phyloP scores from a whole-genome alignment of 1,140 invertebrate genomes.

The Battus philenor region DNA sequence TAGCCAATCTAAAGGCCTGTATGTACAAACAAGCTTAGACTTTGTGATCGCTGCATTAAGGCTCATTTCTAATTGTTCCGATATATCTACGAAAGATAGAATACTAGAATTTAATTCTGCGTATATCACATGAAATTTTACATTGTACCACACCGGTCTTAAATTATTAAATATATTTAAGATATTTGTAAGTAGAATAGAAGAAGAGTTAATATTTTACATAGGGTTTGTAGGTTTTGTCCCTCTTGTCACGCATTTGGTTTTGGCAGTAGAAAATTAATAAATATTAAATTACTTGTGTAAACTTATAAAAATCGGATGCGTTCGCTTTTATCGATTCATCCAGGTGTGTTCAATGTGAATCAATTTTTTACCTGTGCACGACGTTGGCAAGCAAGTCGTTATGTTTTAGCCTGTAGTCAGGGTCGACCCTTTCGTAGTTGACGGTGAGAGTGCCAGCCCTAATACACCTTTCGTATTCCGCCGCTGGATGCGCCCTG shows the following conservation, averaged over 20 bases:
- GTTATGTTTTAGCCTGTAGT: conserved; percentile 95
- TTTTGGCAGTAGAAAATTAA: too few species aligned
- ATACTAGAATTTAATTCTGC: neutral
- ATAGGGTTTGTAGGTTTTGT: conserved; percentile 7
- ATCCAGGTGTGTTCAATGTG: too few species aligned
- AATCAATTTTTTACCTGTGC: conserved; percentile 87
- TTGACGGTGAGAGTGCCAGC: conserved; percentile 96
- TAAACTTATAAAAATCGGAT: too few species aligned
- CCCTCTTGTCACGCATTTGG: too few species aligned
- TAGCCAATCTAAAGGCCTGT: conserved; percentile 43
- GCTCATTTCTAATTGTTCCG: conserved; percentile 6
- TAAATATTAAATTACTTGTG: too few species aligned
- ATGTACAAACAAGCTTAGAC: conserved; percentile 45
- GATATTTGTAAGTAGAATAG: conserved; percentile 3
- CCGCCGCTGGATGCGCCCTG: conserved; percentile 92
- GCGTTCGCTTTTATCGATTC: too few species aligned
- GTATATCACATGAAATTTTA: neutral
- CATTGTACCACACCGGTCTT: conserved; percentile 14
- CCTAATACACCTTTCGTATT: conserved; percentile 93
- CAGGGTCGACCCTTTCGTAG: conserved; percentile 92
- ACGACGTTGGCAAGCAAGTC: conserved; percentile 96
- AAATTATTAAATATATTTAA: conserved; percentile 5
- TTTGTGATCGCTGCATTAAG: conserved; percentile 20
- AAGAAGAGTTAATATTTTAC: conserved; percentile 16
- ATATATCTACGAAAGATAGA: conserved; percentile 6